Percentiles rank a stretch among this genome's conserved stretches.
These are phyloP conservation scores for Odontamblyopus lacepedii DNA, from an alignment of 2,797 vertebrate species.

Conservation along the genomic window DNA sequence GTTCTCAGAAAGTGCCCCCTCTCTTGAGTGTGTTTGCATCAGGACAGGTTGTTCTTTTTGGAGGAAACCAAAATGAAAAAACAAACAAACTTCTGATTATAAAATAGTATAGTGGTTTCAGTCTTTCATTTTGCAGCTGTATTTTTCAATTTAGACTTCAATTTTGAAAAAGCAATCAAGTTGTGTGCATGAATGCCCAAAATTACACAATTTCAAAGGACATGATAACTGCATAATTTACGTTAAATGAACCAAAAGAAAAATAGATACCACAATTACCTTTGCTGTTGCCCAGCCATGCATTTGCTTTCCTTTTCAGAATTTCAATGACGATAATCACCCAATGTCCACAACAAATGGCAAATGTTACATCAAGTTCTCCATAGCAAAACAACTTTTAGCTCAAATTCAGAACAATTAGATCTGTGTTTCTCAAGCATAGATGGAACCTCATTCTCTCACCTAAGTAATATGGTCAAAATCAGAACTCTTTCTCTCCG, in stretches of 20 bases:
- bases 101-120: background rate
- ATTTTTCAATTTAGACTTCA: conserved; percentile 7
- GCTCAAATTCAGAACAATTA: no score
- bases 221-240: background rate
- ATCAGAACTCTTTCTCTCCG: no score
- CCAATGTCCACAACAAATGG: background rate
- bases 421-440: no score
- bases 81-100: background rate
- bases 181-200: background rate
- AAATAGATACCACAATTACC: background rate
- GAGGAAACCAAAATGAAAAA: background rate
- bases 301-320: background rate
- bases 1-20: background rate
- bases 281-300: background rate
- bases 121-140: background rate
- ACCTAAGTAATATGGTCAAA: no score
- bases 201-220: background rate
- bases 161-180: conserved; percentile 11
- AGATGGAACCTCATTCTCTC: no score
- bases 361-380: background rate
- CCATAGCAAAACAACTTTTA: no score
- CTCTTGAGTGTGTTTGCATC: background rate
- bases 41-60: background rate
- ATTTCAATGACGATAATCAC: background rate
- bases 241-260: background rate